Percentiles rank a stretch among this genome's conserved stretches.
Evolutionary conservation across 2,797 vertebrate genomes (phyloP).

Genomic region (Hafferia zeledoni): DNA sequence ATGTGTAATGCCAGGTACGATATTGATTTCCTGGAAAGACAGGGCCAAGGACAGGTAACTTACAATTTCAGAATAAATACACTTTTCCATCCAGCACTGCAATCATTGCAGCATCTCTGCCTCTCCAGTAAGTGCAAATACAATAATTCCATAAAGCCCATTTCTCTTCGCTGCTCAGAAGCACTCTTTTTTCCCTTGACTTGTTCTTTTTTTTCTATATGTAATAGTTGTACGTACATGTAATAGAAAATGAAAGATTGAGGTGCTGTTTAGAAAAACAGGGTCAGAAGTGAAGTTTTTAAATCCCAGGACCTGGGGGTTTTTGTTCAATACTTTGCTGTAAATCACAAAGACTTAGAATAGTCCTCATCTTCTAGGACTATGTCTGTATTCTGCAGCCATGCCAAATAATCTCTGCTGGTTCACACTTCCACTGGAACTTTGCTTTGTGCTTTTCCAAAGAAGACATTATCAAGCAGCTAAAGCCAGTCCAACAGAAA

Average conservation of each 20-base stretch:
- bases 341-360: neutral
- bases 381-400: neutral
- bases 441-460: neutral
- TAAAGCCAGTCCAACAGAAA: neutral
- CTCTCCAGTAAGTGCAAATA: neutral
- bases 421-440: neutral
- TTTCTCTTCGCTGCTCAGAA: neutral
- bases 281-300: neutral
- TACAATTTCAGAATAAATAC: neutral
- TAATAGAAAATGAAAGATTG: neutral
- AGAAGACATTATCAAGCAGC: neutral
- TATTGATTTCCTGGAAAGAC: neutral
- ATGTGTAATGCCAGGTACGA: rapidly evolving
- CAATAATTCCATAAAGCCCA: neutral
- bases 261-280: neutral
- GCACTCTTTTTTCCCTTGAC: neutral
- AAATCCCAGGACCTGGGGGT: neutral
- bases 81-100: neutral
- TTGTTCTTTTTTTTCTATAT: neutral
- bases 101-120: neutral
- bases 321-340: neutral
- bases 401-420: neutral
- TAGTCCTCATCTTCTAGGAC: neutral
- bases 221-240: neutral
- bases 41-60: neutral